These are phyloP conservation scores for Pheosia gnoma DNA, from an alignment of 2,888 invertebrate genomes.

Conservation along the genomic window DNA sequence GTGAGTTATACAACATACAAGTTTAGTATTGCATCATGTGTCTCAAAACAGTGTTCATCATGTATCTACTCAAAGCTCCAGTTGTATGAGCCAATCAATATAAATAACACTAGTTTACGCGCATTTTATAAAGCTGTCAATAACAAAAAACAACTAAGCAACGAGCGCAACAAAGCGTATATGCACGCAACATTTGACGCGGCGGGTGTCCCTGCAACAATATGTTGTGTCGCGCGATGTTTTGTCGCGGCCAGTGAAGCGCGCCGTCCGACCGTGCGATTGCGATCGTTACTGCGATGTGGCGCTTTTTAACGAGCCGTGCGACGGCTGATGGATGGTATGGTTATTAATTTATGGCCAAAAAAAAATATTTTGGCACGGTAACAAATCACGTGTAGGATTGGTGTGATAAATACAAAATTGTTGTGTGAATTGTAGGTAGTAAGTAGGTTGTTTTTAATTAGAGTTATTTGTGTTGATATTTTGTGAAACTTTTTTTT, in stretches of 20 bases:
- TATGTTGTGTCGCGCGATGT: slow-evolving; percentile 4
- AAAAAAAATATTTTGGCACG: neutral
- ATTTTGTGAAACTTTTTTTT: too few species aligned
- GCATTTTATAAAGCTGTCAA: slow-evolving; percentile 3
- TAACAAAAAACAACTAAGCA: slow-evolving; percentile 3
- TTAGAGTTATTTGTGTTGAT: too few species aligned
- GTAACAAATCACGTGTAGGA: neutral
- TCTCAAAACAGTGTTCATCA: neutral
- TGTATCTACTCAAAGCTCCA: neutral
- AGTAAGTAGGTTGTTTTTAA: too few species aligned
- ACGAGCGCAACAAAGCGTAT: neutral
- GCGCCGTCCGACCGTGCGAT: slow-evolving; percentile 3
- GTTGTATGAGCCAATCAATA: slow-evolving; percentile 1
- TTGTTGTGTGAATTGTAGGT: slow-evolving; percentile 3
- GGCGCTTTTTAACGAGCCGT: slow-evolving; percentile 8
- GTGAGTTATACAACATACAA: too few species aligned
- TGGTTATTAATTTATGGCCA: slow-evolving; percentile 6
- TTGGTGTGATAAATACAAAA: slow-evolving; percentile 2
- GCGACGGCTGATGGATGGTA: slow-evolving; percentile 2
- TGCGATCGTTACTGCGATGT: slow-evolving; percentile 1
- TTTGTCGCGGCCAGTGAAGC: slow-evolving; percentile 3
- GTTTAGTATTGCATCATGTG: too few species aligned
- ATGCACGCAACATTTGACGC: neutral
- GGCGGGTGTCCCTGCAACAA: neutral
- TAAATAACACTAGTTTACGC: neutral